Conservation (phyloP, 2,797 vertebrate genomes). For the Geotrypetes seraphini region DNA sequence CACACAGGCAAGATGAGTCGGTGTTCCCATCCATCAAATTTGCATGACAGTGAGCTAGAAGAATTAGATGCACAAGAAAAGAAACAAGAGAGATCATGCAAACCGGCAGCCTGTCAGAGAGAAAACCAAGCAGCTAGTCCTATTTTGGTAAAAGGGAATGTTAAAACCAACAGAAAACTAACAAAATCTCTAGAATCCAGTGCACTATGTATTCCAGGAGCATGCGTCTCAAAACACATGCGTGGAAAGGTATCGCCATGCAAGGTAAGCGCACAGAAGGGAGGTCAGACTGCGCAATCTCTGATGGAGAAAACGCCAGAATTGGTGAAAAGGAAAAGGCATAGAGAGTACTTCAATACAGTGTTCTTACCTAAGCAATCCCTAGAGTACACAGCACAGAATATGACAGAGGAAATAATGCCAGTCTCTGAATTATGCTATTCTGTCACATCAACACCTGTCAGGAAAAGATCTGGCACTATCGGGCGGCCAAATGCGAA, state of each 20-base stretch:
- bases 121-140: fast-evolving
- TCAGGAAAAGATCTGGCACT: background rate
- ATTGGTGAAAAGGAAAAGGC: too few relatives aligned
- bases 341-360: too few relatives aligned
- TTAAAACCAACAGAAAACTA: fast-evolving
- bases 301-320: too few relatives aligned
- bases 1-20: too few relatives aligned
- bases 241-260: too few relatives aligned
- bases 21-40: too few relatives aligned
- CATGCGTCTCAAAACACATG: too few relatives aligned
- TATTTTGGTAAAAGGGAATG: fast-evolving
- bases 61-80: background rate
- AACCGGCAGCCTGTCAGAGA: fast-evolving
- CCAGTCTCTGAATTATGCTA: fast-evolving
- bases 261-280: too few relatives aligned
- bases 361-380: too few relatives aligned
- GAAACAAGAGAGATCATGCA: fast-evolving
- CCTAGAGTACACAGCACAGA: fast-evolving
- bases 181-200: fast-evolving
- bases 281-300: too few relatives aligned
- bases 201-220: too few relatives aligned
- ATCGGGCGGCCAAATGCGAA: fast-evolving
- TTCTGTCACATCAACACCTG: fast-evolving
- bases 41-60: fast-evolving
- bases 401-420: background rate